These are phyloP conservation scores for Rhabdornis inornatus DNA, from an alignment of 2,113 vertebrate species.

Conservation along the genomic window DNA sequence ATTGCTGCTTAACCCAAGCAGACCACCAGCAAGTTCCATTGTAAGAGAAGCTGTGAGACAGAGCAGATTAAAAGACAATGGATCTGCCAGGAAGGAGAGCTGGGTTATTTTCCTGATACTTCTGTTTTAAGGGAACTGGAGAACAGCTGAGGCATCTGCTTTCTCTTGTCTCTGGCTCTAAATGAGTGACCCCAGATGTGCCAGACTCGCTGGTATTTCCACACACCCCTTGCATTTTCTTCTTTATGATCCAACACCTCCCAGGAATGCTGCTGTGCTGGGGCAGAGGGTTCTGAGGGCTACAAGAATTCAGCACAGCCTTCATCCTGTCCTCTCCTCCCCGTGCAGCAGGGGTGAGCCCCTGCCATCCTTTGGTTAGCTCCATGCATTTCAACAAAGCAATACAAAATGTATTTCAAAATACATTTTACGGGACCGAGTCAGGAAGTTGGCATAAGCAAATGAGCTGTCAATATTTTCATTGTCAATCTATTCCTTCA, in stretches of 20 bases:
- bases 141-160: background rate
- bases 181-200: background rate
- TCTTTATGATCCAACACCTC: background rate
- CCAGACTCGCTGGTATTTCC: fast-evolving
- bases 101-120: background rate
- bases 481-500: background rate
- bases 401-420: too few relatives aligned
- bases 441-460: background rate
- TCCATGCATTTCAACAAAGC: fast-evolving
- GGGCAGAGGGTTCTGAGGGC: background rate
- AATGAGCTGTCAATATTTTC: background rate
- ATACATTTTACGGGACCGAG: background rate
- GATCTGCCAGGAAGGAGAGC: background rate
- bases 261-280: background rate
- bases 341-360: background rate
- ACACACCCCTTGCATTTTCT: background rate
- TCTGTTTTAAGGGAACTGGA: background rate
- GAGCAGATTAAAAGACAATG: background rate
- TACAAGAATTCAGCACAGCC: background rate
- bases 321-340: background rate
- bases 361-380: background rate
- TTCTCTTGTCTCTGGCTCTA: background rate
- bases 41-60: background rate
- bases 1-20: background rate
- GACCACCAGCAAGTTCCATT: background rate